Base-by-base conservation (phyloP, 2,113 vertebrate species). In the Esox niger region DNA sequence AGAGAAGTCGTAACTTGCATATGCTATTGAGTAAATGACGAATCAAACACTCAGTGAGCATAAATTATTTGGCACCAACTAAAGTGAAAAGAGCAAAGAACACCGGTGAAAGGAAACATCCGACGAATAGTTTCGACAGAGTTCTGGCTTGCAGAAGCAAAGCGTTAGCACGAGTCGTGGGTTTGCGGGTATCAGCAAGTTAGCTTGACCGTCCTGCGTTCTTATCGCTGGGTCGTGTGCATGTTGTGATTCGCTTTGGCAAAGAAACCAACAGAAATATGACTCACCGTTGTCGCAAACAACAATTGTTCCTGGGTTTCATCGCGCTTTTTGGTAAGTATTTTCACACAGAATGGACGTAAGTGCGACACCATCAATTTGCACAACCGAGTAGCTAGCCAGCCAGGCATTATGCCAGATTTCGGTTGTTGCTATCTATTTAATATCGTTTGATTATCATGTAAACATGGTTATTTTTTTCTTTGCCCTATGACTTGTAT, bases 261-360 rank as follows among this genome's bases (percentile, higher is more conserved):
- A 54, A 43, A 31, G 26, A 21, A 60, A 25, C 56, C n/a, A 32
- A 65, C 29, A 43, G 43, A 78, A 78, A 85, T 68, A 91, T 89
- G 90, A 78, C 64, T 30, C 67, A 38, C 58, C 29, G 49, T 55
- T 23, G 30, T 27, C 43, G 47, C 31, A 71, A 73, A 52, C 79
- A 76, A 70, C 67, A 75, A 4, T 74, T 81, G 75, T 69, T 62
- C 52, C 4, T 77, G 29, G 75, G 76, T 26, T 17, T 89, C 58
- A 43, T 80, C 31, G 54, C 68, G 56, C 31, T 90, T 52, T 75
- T 88, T 23, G 86, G 90, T 91, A 72, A 84, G 85, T 84, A 43
- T 56, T 10, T 54, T 32, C 11, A 23, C 21, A 6, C 47, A 21
- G 47, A 15, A 52, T 43, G 38, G 38, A 43, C 38, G 38, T 43